phyloP scores from a whole-genome alignment of 1,140 invertebrate species.

The Colletes latitarsis region DNA sequence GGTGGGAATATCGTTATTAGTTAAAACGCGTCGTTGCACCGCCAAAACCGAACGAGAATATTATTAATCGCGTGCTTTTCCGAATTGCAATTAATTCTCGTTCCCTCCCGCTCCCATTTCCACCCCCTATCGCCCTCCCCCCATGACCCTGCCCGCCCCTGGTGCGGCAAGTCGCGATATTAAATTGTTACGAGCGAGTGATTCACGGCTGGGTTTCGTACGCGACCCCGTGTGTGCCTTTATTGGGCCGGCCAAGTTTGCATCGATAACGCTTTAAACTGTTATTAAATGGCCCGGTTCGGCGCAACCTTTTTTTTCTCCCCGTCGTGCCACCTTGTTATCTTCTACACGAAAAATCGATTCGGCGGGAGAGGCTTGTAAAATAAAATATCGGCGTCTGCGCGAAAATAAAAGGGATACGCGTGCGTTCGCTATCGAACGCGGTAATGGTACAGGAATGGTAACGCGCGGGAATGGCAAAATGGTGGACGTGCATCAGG shows the following conservation, averaged over 20 bases:
- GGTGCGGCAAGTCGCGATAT: not conserved
- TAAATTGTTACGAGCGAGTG: slow-evolving; percentile 21
- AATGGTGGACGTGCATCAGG: not conserved
- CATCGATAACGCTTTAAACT: slow-evolving; percentile 26
- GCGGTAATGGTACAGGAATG: not conserved
- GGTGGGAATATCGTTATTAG: too few relatives aligned
- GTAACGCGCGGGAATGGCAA: not conserved
- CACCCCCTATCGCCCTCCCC: too few relatives aligned
- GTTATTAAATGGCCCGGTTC: slow-evolving; percentile 10
- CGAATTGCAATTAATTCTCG: slow-evolving; percentile 31
- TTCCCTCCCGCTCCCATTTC: too few relatives aligned
- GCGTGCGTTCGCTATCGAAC: not conserved
- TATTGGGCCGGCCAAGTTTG: slow-evolving; percentile 18
- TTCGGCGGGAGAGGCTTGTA: not conserved
- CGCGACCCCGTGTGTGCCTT: not conserved
- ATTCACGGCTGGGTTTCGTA: slow-evolving; percentile 23
- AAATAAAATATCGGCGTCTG: slow-evolving; percentile 10
- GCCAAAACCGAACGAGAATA: not conserved
- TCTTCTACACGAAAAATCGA: slow-evolving; percentile 23
- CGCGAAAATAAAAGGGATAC: not conserved
- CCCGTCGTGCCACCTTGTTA: not conserved
- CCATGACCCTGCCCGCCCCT: not conserved
- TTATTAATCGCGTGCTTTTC: slow-evolving; percentile 18
- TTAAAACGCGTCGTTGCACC: slow-evolving; percentile 3
- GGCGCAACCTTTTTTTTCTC: not conserved